Percentiles rank a stretch among this genome's conserved stretches.
Evolutionary conservation across 2,888 invertebrate species (phyloP).

Genomic region (Noctua comes): DNA sequence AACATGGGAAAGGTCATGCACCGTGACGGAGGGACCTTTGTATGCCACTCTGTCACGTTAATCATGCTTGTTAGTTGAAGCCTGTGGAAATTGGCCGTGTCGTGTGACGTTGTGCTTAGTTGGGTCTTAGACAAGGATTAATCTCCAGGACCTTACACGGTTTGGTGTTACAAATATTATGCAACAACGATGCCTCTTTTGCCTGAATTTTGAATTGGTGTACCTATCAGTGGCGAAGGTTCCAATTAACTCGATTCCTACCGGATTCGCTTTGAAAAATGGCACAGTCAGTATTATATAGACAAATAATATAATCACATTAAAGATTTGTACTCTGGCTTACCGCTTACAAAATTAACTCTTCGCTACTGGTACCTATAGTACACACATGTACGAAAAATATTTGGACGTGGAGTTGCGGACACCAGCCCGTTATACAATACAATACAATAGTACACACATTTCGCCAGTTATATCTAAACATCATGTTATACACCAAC

Average conservation of each 20-base stretch:
- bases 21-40: conserved; percentile 54
- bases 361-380: too few relatives aligned
- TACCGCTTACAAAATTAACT: too few relatives aligned
- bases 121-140: conserved; percentile 5
- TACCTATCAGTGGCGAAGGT: too few relatives aligned
- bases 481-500: neutral
- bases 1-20: conserved; percentile 59
- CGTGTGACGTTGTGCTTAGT: conserved; percentile 5
- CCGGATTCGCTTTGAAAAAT: too few relatives aligned
- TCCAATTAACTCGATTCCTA: too few relatives aligned
- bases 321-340: too few relatives aligned
- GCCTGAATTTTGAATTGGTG: neutral
- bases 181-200: neutral
- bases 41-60: conserved; percentile 34
- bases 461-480: neutral
- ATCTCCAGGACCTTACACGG: neutral
- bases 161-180: neutral
- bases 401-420: too few relatives aligned
- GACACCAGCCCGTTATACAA: too few relatives aligned
- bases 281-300: too few relatives aligned
- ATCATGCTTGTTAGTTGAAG: conserved; percentile 44
- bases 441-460: neutral
- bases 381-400: too few relatives aligned
- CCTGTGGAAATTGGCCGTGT: conserved; percentile 35
- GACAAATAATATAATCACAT: too few relatives aligned